A percentile compares a stretch with the other conserved stretches of the same genome.
Evolutionary conservation across 2,888 invertebrate species (phyloP).

Genomic region (Orchesellides sinensis): DNA sequence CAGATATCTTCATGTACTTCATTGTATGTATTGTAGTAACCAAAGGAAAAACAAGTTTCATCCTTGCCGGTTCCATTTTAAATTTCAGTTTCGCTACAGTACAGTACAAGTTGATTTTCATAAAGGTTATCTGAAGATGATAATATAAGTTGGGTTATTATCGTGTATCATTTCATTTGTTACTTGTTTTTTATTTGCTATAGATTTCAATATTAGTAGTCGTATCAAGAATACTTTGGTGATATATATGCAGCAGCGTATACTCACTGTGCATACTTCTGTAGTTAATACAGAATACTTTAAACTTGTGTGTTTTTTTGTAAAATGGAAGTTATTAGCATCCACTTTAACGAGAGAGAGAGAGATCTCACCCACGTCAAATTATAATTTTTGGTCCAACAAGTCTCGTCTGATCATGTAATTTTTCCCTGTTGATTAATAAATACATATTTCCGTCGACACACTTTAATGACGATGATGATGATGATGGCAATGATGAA

Average conservation of each 20-base stretch:
- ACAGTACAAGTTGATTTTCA: no score
- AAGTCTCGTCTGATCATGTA: constrained; percentile 23
- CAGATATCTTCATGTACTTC: background rate
- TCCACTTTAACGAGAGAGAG: constrained; percentile 35
- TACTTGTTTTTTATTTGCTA: background rate
- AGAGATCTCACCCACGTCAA: constrained; percentile 10
- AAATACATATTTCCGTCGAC: constrained; percentile 22
- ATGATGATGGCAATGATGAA: constrained; percentile 57
- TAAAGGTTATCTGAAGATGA: no score
- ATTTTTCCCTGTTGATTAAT: constrained; percentile 29
- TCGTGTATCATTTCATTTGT: background rate
- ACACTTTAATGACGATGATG: constrained; percentile 45
- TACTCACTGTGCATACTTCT: background rate
- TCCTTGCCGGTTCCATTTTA: constrained; percentile 34
- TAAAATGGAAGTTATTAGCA: background rate
- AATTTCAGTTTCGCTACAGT: constrained; percentile 22
- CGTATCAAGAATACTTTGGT: background rate
- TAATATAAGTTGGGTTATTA: constrained; percentile 32
- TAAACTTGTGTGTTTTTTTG: background rate
- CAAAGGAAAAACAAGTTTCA: constrained; percentile 40
- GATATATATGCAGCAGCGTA: background rate
- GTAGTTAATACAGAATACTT: background rate
- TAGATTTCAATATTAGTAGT: background rate
- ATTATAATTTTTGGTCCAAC: background rate
- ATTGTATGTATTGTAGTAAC: background rate